These are phyloP conservation scores for Mesembrinibis cayennensis DNA, from an alignment of 2,113 vertebrate species.

Conservation along the genomic window DNA sequence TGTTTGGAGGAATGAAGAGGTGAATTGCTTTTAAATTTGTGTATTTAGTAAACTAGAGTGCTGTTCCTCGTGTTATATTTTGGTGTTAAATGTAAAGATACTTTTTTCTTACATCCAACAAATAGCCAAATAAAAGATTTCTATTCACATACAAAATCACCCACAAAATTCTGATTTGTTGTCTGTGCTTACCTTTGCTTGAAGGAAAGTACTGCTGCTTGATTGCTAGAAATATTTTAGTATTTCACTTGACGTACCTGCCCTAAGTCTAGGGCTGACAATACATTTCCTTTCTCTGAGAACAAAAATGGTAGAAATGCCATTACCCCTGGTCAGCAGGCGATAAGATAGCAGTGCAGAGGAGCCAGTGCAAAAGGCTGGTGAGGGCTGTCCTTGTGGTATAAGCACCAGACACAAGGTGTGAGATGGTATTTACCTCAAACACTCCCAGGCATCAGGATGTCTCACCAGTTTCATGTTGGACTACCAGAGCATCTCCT, in stretches of 20 bases:
- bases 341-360: background rate
- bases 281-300: background rate
- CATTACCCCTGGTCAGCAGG: background rate
- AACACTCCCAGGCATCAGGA: background rate
- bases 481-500: background rate
- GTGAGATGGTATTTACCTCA: background rate
- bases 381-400: background rate
- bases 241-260: background rate
- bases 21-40: background rate
- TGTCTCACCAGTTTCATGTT: background rate
- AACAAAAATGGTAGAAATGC: background rate
- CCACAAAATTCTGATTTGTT: background rate
- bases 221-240: background rate
- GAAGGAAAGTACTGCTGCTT: background rate
- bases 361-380: background rate
- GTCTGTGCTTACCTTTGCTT: background rate
- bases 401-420: rapidly evolving
- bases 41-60: background rate
- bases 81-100: background rate
- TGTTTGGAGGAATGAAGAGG: background rate
- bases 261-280: background rate
- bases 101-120: background rate
- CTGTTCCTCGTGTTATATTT: background rate
- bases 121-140: background rate
- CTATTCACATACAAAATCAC: background rate